phyloP scores from a whole-genome alignment of 2,888 invertebrate genomes.

The Synanthedon tipuliformis region DNA sequence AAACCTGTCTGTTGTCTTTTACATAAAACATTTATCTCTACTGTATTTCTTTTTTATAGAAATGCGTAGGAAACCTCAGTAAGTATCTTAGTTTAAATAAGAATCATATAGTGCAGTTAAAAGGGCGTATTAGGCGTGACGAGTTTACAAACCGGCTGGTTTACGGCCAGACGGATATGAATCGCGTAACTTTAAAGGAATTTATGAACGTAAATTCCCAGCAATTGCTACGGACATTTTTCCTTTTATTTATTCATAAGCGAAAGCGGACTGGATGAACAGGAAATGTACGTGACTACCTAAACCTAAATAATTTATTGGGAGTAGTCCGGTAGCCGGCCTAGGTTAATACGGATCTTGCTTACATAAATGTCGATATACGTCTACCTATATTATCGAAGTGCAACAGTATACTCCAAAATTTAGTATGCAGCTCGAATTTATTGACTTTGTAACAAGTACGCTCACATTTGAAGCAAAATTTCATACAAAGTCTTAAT shows the following conservation, averaged over 20 bases:
- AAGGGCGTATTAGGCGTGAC: too few species aligned
- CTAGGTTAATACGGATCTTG: constrained; percentile 1
- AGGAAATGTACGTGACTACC: constrained; percentile 61
- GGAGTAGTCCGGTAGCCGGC: constrained; percentile 11
- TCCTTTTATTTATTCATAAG: constrained; percentile 57
- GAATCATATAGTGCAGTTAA: too few species aligned
- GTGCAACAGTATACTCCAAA: too few species aligned
- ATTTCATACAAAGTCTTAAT: too few species aligned
- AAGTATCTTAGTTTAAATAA: too few species aligned
- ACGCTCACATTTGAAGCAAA: too few species aligned
- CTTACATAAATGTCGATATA: constrained; percentile 1
- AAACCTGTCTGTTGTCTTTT: too few species aligned
- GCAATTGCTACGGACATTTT: constrained; percentile 50
- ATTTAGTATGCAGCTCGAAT: too few species aligned
- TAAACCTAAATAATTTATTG: constrained; percentile 51
- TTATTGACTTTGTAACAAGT: too few species aligned
- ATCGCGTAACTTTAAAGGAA: constrained; percentile 17
- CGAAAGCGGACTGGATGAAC: constrained; percentile 50
- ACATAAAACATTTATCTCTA: too few species aligned
- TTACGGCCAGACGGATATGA: neutral
- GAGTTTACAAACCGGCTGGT: neutral
- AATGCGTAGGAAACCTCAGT: too few species aligned
- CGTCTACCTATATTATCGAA: neutral
- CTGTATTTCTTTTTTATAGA: too few species aligned
- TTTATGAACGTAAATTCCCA: constrained; percentile 25